A percentile compares a stretch with the other conserved stretches of the same genome.
These are phyloP conservation scores for Dipodomys spectabilis DNA, from an alignment of 2,113 vertebrate genomes.

Conservation along the genomic window DNA sequence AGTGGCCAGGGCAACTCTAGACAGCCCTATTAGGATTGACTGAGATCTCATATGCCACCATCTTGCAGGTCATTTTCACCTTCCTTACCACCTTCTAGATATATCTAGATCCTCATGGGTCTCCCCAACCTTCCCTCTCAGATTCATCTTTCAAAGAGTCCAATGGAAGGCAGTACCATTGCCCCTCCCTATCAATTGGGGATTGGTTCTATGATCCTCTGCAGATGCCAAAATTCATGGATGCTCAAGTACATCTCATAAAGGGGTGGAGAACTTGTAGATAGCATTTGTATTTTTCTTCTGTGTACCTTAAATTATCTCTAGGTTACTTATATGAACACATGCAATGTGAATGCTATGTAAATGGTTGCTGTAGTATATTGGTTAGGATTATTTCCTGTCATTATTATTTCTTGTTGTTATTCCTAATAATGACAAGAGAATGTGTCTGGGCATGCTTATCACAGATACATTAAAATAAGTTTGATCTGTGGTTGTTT, in stretches of 20 bases:
- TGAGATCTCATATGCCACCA: not conserved
- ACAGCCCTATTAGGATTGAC: not conserved
- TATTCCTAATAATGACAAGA: not conserved
- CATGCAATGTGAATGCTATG: not conserved
- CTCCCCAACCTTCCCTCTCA: not conserved
- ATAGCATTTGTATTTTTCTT: not conserved
- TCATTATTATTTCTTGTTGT: no score
- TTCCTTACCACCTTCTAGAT: not conserved
- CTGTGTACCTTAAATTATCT: not conserved
- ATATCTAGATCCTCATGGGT: not conserved
- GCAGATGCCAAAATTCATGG: not conserved
- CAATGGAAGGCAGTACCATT: not conserved
- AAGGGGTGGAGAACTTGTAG: not conserved
- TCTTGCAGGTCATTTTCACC: not conserved
- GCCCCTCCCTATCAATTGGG: not conserved
- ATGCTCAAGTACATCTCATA: not conserved
- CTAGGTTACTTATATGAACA: not conserved
- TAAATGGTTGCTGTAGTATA: not conserved
- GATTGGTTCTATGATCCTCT: not conserved
- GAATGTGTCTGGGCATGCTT: not conserved
- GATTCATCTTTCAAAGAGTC: not conserved
- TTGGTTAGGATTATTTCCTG: not conserved
- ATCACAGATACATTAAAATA: not conserved
- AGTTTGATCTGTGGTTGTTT: not conserved
- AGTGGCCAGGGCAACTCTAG: not conserved